These are phyloP conservation scores for Laticauda colubrina DNA, from an alignment of 2,113 vertebrate species.

Conservation along the genomic window DNA sequence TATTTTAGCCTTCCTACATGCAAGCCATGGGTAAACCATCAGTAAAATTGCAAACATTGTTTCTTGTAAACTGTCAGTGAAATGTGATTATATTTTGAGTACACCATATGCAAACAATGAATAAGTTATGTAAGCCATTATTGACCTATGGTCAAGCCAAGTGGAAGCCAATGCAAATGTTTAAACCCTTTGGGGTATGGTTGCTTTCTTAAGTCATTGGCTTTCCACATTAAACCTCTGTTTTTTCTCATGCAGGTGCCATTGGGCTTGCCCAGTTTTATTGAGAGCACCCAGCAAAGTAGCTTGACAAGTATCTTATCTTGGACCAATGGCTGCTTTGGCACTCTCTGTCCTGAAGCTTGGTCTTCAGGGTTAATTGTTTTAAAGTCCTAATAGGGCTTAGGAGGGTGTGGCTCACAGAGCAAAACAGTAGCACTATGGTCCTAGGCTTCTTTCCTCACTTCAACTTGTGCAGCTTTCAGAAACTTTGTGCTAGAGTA, in stretches of 20 bases:
- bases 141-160: slow-evolving; percentile 18
- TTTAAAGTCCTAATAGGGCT: slow-evolving; percentile 14
- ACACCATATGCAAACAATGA: slow-evolving; percentile 29
- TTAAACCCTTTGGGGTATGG: slow-evolving; percentile 13
- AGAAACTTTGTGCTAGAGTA: slow-evolving; percentile 6
- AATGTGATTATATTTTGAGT: slow-evolving; percentile 26
- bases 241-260: slow-evolving; percentile 26
- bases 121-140: slow-evolving; percentile 25
- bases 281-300: slow-evolving; percentile 34
- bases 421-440: neutral
- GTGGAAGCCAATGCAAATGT: slow-evolving; percentile 8
- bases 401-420: neutral
- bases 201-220: slow-evolving; percentile 3
- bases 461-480: slow-evolving; percentile 9
- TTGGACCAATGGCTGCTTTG: neutral
- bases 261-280: slow-evolving; percentile 17
- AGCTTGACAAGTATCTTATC: slow-evolving; percentile 9
- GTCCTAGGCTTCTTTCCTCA: neutral
- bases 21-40: slow-evolving; percentile 20
- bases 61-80: slow-evolving; percentile 22
- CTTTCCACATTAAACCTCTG: neutral
- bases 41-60: slow-evolving; percentile 17
- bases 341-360: slow-evolving; percentile 2
- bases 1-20: slow-evolving; percentile 16
- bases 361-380: slow-evolving; percentile 9